Evolutionary conservation across 2,888 invertebrate genomes (phyloP).

Genomic region (Kryphioiulus occultus): DNA sequence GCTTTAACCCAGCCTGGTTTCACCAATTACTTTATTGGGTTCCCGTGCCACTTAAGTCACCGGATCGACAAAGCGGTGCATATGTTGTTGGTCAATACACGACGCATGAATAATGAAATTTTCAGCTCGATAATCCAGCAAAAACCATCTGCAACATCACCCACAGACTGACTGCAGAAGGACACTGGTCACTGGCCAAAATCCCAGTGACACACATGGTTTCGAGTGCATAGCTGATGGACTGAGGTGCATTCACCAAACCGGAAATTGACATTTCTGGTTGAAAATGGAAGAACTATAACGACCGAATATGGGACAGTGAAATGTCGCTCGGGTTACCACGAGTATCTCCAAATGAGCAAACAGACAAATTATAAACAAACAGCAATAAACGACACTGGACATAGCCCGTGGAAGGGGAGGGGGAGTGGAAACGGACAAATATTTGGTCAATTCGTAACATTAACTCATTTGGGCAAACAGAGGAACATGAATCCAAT

Average conservation of each 20-base stretch:
- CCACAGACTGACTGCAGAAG: neutral
- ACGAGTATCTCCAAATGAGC: neutral
- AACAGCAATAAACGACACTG: neutral
- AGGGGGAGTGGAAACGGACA: neutral
- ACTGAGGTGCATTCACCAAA: neutral
- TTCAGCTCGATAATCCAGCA: constrained; percentile 8
- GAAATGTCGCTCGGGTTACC: neutral
- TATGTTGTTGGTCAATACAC: neutral
- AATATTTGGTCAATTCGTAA: neutral
- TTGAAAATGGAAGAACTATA: neutral
- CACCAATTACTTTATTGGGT: neutral
- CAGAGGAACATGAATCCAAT: neutral
- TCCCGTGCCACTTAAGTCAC: neutral
- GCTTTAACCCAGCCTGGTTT: neutral
- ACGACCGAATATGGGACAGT: neutral
- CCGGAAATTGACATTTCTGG: constrained; percentile 24
- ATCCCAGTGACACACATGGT: neutral
- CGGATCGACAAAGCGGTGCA: neutral
- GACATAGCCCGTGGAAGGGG: neutral
- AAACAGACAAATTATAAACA: constrained; percentile 27
- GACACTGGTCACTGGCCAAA: constrained; percentile 20
- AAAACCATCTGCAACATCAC: neutral
- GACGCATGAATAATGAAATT: constrained; percentile 16
- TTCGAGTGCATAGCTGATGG: neutral
- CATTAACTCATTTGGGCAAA: neutral